Percentiles rank a stretch among this genome's conserved stretches.
Evolutionary conservation across 2,113 vertebrate species (phyloP).

Genomic region (Numenius arquata): DNA sequence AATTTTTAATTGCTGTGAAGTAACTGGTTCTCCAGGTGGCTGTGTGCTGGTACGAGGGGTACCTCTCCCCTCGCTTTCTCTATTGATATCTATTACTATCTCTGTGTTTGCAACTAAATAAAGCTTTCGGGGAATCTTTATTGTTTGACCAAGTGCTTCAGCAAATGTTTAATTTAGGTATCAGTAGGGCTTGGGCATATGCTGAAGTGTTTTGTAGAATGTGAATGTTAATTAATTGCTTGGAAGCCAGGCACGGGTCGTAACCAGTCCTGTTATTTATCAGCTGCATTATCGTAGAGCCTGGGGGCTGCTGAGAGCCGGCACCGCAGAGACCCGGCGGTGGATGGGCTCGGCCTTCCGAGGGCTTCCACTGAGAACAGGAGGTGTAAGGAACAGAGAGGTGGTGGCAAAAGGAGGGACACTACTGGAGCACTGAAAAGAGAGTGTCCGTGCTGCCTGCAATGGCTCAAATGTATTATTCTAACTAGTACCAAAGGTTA

Average conservation of each 20-base stretch:
- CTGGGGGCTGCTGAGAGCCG: neutral
- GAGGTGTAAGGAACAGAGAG: neutral
- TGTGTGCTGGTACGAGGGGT: too few relatives aligned
- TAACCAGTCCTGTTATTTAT: neutral
- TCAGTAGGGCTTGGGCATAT: neutral
- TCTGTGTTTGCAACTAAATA: neutral
- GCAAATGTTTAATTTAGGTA: neutral
- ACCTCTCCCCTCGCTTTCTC: neutral
- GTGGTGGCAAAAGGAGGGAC: neutral
- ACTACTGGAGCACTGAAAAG: accelerated
- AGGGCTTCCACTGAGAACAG: accelerated
- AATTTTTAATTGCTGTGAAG: neutral
- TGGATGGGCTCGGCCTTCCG: accelerated
- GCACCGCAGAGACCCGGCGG: accelerated
- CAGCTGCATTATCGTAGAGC: neutral
- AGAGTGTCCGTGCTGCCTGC: accelerated
- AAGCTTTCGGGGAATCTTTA: neutral
- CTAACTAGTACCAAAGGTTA: neutral
- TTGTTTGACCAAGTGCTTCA: neutral
- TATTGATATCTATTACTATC: too few relatives aligned
- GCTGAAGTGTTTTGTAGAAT: neutral
- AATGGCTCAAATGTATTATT: accelerated
- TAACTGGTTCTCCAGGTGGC: neutral
- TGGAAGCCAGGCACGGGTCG: neutral
- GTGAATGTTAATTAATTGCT: neutral